phyloP scores from a whole-genome alignment of 2,797 vertebrate genomes.

The Muraenolepis orangiensis region DNA sequence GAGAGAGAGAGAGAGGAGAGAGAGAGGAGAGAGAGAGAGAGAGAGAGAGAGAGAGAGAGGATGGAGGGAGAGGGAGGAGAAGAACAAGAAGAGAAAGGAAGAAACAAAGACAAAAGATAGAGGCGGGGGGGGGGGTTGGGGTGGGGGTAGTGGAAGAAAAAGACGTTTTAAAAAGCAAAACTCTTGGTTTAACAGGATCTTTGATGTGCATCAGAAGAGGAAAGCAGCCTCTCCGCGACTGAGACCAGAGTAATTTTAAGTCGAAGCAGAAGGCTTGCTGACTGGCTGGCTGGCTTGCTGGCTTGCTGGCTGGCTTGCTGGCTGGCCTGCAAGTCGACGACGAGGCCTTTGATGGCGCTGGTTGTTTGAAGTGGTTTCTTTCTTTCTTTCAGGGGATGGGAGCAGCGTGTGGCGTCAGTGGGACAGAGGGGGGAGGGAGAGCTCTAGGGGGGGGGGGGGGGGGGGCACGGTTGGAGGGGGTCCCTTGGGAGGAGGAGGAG shows the following conservation, averaged over 20 bases:
- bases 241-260: conserved; percentile 79
- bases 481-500: conserved; percentile 53
- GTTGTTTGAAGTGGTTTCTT: conserved; percentile 81
- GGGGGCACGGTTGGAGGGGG: conserved; percentile 18
- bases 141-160: conserved; percentile 55
- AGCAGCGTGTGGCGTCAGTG: conserved; percentile 79
- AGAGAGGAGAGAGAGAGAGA: conserved; percentile 45
- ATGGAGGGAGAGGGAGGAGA: neutral
- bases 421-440: conserved; percentile 65
- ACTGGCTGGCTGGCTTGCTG: conserved; percentile 45
- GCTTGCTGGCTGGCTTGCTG: conserved; percentile 47
- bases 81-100: neutral
- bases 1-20: no score
- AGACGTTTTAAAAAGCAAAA: conserved; percentile 74
- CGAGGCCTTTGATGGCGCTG: conserved; percentile 74
- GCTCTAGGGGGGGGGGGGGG: conserved; percentile 45
- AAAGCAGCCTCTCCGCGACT: conserved; percentile 72
- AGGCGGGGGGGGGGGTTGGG: conserved; percentile 38
- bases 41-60: conserved; percentile 27
- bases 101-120: conserved; percentile 25
- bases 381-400: conserved; percentile 74
- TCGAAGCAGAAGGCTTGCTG: conserved; percentile 80
- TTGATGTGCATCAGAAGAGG: conserved; percentile 80
- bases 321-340: conserved; percentile 67
- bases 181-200: conserved; percentile 77